phyloP scores from a whole-genome alignment of 2,113 vertebrate genomes.

The Cyanoderma ruficeps region DNA sequence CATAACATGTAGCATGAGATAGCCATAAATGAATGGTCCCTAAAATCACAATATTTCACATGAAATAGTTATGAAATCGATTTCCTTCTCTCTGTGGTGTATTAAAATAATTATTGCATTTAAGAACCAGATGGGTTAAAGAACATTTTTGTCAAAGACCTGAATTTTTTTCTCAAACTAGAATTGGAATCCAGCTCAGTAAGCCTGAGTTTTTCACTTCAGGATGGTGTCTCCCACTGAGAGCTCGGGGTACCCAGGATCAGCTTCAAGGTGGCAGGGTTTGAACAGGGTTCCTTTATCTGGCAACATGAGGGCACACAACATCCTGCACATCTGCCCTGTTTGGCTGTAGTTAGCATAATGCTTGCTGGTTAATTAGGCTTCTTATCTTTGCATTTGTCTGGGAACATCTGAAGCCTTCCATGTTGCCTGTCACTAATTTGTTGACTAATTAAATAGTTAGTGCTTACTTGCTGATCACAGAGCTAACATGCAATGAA shows the following conservation, averaged over 20 bases:
- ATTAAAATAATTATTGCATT: not conserved
- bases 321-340: slow-evolving; percentile 80
- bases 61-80: not conserved
- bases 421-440: slow-evolving; percentile 87
- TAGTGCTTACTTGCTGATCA: slow-evolving; percentile 86
- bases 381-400: slow-evolving; percentile 82
- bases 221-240: not conserved
- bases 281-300: not conserved
- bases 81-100: not conserved
- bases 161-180: not conserved
- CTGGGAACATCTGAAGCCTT: slow-evolving; percentile 83
- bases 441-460: slow-evolving; percentile 94
- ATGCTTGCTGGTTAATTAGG: slow-evolving; percentile 84
- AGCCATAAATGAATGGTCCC: not conserved
- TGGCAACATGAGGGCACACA: slow-evolving; percentile 5
- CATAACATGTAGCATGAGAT: not conserved
- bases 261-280: not conserved
- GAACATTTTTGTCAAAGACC: not conserved
- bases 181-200: not conserved
- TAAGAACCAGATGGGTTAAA: not conserved
- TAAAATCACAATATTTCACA: not conserved
- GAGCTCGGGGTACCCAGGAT: not conserved
- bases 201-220: not conserved
- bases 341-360: slow-evolving; percentile 74
- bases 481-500: slow-evolving; percentile 70